Conservation (phyloP, 2,113 vertebrate species). For the Pterocles orientalis region DNA sequence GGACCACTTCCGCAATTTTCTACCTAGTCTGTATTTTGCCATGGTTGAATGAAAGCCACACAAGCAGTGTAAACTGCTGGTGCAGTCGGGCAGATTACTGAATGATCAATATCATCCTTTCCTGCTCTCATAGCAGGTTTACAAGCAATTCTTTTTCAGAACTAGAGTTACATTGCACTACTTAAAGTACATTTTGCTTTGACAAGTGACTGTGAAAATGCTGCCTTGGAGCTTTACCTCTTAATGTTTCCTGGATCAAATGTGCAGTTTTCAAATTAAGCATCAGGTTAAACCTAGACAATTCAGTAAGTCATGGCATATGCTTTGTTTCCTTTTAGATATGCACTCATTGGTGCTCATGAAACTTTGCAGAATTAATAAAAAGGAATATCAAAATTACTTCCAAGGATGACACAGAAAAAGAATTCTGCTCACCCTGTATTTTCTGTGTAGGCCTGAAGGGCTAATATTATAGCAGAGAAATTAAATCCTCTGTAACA, state of each 20-base stretch:
- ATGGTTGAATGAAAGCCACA: neutral
- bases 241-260: neutral
- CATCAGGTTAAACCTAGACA: neutral
- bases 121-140: neutral
- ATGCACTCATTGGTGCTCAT: neutral
- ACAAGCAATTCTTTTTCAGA: neutral
- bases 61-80: neutral
- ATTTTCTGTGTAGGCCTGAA: neutral
- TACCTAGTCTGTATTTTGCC: neutral
- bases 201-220: neutral
- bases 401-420: neutral
- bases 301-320: neutral
- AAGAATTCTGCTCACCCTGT: accelerated
- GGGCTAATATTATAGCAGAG: neutral
- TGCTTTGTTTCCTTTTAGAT: neutral
- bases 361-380: neutral
- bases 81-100: neutral
- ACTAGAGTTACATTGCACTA: neutral
- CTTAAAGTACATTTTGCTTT: neutral
- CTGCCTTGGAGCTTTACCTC: neutral
- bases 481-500: neutral
- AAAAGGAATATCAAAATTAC: neutral
- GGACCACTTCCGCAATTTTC: neutral
- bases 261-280: neutral
- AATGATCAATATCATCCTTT: neutral